Evolutionary conservation across 2,113 vertebrate genomes (phyloP), one percentile per base, ranked within the genome.

Genomic region (Callithrix jacchus): DNA sequence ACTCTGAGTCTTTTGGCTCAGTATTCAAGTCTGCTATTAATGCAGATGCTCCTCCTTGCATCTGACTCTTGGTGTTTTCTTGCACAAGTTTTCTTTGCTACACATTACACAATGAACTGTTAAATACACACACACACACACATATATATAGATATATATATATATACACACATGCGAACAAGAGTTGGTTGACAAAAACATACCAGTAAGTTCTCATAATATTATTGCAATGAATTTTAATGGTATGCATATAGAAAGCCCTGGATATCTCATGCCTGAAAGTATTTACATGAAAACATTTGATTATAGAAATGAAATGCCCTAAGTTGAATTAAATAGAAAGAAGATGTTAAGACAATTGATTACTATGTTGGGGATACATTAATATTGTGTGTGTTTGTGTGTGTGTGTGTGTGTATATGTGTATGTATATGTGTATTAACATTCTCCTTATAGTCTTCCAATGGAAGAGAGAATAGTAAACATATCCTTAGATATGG

Each of bases 151-250:
- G 30, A 49, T 13, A 49, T 74, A 76, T 45, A 88, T 42, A 76
- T 30, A 49, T 3, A 49, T n/a, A 76, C 9, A 64, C 81, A 85
- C 30, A 80, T 68, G 70, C 16, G 84, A 98, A 49, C 87, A 89
- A 92, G 86, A 98, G 71, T 83, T 96, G 92, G 89, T 96, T 98
- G 85, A 97, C 84, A 96, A 96, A 97, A 98, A 96, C 92, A 93
- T 90, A 70, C 96, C 96, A 45, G 6, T 74, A 91, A 87, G 52
- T 97, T 98, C 93, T 90, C 89, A 87, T 91, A 74, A 68, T 91
- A 94, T 98, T 97, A 91, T 97, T 83, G 95, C 93, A 68, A 14
- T 97, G 95, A 98, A 97, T 97, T 96, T 96, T 96, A 94, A 97
- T 97, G 87, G 66, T 91, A 84, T 86, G 21, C 96, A 52, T 89